phyloP scores from a whole-genome alignment of 1,140 invertebrate genomes.

The Drosophila obscura region DNA sequence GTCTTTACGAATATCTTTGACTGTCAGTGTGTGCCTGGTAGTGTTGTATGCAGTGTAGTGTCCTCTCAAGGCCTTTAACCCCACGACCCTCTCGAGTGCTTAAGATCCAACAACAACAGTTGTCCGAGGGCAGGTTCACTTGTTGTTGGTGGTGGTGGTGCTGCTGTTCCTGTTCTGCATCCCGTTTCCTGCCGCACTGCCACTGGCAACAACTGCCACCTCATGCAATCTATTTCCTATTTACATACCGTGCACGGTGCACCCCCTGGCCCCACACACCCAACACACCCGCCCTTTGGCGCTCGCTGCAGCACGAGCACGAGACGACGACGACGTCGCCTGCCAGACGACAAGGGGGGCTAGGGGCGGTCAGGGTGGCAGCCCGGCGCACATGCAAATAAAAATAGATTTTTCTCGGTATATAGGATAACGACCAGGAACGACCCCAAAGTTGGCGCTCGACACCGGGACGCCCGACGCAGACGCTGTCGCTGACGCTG shows the following conservation, averaged over 20 bases:
- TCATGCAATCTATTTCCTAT: slow-evolving; percentile 1
- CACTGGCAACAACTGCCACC: too few species aligned
- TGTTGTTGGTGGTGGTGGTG: too few species aligned
- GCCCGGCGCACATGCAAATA: slow-evolving; percentile 58
- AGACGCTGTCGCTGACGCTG: neutral
- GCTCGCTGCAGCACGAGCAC: slow-evolving; percentile 7
- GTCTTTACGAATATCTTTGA: neutral
- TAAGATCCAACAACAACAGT: slow-evolving; percentile 8
- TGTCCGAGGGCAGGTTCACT: slow-evolving; percentile 27
- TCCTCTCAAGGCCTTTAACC: slow-evolving; percentile 10
- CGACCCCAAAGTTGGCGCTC: slow-evolving; percentile 74
- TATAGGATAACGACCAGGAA: slow-evolving; percentile 84
- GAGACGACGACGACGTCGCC: slow-evolving; percentile 11
- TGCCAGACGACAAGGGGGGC: slow-evolving; percentile 1
- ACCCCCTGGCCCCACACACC: neutral
- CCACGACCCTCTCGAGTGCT: slow-evolving; percentile 1
- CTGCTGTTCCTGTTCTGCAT: too few species aligned
- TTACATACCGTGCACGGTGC: slow-evolving; percentile 1
- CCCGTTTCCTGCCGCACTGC: too few species aligned
- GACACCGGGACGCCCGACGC: slow-evolving; percentile 8
- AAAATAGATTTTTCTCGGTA: slow-evolving; percentile 84
- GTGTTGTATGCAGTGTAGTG: slow-evolving; percentile 1
- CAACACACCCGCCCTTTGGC: neutral
- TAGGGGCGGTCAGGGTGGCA: slow-evolving; percentile 30
- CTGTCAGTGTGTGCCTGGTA: neutral